phyloP scores from a whole-genome alignment of 2,797 vertebrate species.

The Sebastes taczanowskii region DNA sequence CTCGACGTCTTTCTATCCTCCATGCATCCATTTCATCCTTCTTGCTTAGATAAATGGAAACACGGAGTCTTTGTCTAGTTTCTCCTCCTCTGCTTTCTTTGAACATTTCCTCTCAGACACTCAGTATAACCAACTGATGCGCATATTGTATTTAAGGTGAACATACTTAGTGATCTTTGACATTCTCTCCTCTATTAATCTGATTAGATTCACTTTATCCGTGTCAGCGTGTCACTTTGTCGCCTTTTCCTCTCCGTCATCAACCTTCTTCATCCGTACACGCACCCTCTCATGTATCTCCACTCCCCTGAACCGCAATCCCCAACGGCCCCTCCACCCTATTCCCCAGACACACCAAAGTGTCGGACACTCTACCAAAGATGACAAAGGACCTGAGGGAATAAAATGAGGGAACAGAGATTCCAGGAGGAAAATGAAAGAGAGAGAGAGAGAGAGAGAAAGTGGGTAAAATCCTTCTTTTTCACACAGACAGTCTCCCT shows the following conservation, averaged over 20 bases:
- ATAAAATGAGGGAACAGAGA: constrained; percentile 56
- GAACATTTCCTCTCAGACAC: constrained; percentile 14
- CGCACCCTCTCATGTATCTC: constrained; percentile 43
- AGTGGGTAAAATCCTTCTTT: constrained; percentile 31
- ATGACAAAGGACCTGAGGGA: constrained; percentile 81
- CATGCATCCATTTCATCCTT: constrained; percentile 39
- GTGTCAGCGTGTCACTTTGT: constrained; percentile 36
- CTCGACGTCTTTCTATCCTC: constrained; percentile 17
- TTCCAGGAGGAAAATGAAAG: constrained; percentile 49
- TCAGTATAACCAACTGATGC: constrained; percentile 41
- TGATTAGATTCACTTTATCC: constrained; percentile 42
- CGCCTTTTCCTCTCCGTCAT: constrained; percentile 35
- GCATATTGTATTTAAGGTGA: constrained; percentile 56
- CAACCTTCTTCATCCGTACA: constrained; percentile 19
- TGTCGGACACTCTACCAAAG: constrained; percentile 88
- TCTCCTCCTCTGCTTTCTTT: constrained; percentile 41
- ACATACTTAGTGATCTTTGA: constrained; percentile 41
- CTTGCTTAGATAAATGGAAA: constrained; percentile 30
- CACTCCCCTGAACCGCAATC: constrained; percentile 7
- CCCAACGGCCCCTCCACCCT: constrained; percentile 30
- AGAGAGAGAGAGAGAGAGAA: constrained; percentile 13
- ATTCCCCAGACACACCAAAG: constrained; percentile 81
- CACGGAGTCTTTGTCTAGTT: constrained; percentile 22
- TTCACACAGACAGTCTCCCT: constrained; percentile 34
- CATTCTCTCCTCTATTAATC: constrained; percentile 25